phyloP scores from a whole-genome alignment of 1,140 invertebrate species.

The Drosophila pandora region DNA sequence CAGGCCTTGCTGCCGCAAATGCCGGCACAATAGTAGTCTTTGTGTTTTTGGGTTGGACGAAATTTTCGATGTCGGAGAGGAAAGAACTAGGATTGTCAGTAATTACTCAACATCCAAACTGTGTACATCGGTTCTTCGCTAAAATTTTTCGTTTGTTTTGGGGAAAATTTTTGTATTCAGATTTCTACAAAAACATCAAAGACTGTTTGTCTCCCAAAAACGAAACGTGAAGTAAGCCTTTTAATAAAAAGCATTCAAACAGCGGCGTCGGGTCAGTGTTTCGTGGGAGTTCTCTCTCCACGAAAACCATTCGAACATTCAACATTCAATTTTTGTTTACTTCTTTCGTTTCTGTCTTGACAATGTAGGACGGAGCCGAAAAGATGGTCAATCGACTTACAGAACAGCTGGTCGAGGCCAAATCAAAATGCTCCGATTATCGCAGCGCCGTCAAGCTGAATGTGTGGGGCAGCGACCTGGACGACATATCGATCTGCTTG shows the following conservation, averaged over 20 bases:
- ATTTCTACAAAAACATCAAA: neutral
- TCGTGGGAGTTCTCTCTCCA: neutral
- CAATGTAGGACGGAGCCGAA: neutral
- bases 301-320: neutral
- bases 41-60: neutral
- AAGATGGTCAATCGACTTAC: slow-evolving; percentile 3
- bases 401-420: slow-evolving; percentile 7
- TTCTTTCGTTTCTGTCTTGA: neutral
- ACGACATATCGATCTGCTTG: slow-evolving; percentile 9
- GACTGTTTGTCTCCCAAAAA: neutral
- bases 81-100: neutral
- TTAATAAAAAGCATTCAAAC: too few species aligned
- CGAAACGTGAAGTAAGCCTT: neutral
- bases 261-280: neutral
- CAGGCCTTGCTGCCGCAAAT: neutral
- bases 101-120: neutral
- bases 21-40: neutral
- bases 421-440: slow-evolving; percentile 1
- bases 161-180: slow-evolving; percentile 4
- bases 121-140: neutral
- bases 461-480: slow-evolving; percentile 8
- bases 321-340: neutral
- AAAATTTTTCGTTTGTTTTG: neutral
- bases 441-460: slow-evolving; percentile 6
- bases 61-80: neutral